A percentile compares a stretch with the other conserved stretches of the same genome.
phyloP scores from a whole-genome alignment of 64 coral and sea anemone genomes.

The Hydrozoanthus tunicans region DNA sequence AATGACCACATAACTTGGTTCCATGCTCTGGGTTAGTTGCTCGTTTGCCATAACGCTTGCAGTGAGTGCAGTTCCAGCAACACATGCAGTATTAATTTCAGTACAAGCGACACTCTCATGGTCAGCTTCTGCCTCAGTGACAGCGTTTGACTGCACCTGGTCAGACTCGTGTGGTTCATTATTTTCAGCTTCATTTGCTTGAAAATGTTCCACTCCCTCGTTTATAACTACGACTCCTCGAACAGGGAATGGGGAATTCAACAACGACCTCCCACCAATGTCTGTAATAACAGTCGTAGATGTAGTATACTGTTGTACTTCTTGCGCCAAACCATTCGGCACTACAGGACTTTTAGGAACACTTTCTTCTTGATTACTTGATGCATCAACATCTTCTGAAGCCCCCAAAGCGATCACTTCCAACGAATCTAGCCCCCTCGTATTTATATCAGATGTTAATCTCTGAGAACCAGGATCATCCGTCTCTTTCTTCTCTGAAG shows the following conservation, averaged over 20 bases:
- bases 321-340: constrained; percentile 25
- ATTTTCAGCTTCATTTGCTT: background rate
- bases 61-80: background rate
- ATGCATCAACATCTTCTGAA: constrained; percentile 36
- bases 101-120: background rate
- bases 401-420: constrained; percentile 36
- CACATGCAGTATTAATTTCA: background rate
- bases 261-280: constrained; percentile 16
- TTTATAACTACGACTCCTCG: constrained; percentile 42
- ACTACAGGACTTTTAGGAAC: constrained; percentile 9
- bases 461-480: constrained; percentile 15
- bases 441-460: constrained; percentile 25
- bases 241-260: constrained; percentile 40
- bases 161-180: background rate
- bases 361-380: constrained; percentile 16
- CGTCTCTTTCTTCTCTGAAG: background rate
- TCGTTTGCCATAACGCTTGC: constrained; percentile 21
- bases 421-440: background rate
- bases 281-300: constrained; percentile 31
- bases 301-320: constrained; percentile 17
- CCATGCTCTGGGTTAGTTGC: constrained; percentile 22
- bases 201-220: constrained; percentile 35
- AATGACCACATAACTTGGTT: constrained; percentile 53
- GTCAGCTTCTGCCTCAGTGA: background rate
- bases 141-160: background rate